Base-by-base conservation (phyloP, 2,888 invertebrate genomes). In the Dasypogon diadema region DNA sequence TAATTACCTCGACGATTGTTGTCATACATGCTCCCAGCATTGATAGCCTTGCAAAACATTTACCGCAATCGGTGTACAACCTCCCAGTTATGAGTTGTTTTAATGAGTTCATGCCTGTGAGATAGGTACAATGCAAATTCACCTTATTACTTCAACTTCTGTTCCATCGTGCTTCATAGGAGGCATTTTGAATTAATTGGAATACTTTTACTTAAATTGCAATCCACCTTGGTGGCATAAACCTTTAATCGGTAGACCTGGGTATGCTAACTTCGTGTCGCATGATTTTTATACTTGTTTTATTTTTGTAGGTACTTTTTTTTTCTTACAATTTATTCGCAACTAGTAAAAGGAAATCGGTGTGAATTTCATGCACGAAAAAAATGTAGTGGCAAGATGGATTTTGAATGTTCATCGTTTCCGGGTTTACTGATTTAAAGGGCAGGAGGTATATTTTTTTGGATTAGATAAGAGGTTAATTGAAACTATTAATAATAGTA, bases 11-110 rank as follows among this genome's bases (percentile, higher is more conserved):
- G 34, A 37, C 48, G 48, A 68, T 48, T 48, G 46, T 48, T 68
- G 65, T 68, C 65, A 68, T 22, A 42, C 65, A 68, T 68, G 65
- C 65, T 48, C 46, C 65, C 21, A 68, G 48, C 65, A 68, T 48
- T 48, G 48, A 46, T 26, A 68, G 48, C 34, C 46, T 46, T 68
- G 48, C 65, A 68, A 68, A 68, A 68, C 65, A 63, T 58, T 30
- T 30, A 5, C 24, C 4, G 63, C 42, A 68, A 68, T 48, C 65
- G 48, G 48, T 68, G 65, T 68, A 68, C 65, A 46, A 68, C 65
- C 65, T 46, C 65, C 65, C 65, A 68, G 34, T 68, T 68, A 68
- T 68, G 65, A 68, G 65, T 34, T 42, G 21, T 48, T 46, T 48
- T 68, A 68, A 68, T 68, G 65, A 68, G 48, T 48, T 26, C 34